A percentile compares a stretch with the other conserved stretches of the same genome.
phyloP scores from a whole-genome alignment of 1,140 invertebrate genomes.

The Tetramorium alpestre region DNA sequence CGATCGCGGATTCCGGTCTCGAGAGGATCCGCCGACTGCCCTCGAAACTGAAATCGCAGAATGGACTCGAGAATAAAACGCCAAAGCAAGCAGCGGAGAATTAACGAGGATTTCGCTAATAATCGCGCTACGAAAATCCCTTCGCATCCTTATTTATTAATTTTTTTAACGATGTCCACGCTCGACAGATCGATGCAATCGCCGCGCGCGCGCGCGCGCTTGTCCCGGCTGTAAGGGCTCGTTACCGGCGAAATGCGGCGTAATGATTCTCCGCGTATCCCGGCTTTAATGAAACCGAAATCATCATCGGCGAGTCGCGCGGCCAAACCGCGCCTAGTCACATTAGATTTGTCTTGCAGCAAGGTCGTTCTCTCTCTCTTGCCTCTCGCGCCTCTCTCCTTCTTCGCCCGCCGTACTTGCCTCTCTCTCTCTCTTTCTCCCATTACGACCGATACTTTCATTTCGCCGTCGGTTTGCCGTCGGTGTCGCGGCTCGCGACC shows the following conservation, averaged over 20 bases:
- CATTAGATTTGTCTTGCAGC: conserved; percentile 67
- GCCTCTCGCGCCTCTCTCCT: neutral
- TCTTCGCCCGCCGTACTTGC: neutral
- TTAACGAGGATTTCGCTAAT: neutral
- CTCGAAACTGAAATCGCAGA: neutral
- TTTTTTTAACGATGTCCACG: neutral
- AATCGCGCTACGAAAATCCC: conserved; percentile 9
- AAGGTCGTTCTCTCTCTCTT: conserved; percentile 77
- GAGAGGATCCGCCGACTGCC: neutral
- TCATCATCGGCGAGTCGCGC: conserved; percentile 72
- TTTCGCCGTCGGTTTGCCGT: conserved; percentile 55
- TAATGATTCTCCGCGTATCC: conserved; percentile 7
- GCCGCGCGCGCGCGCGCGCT: neutral
- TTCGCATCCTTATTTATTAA: neutral
- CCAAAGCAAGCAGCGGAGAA: neutral
- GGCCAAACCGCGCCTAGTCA: conserved; percentile 67
- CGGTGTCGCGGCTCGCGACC: conserved; percentile 59
- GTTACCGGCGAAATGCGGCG: conserved; percentile 5
- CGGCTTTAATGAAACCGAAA: conserved; percentile 79
- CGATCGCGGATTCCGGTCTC: neutral
- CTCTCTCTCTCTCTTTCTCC: conserved; percentile 61
- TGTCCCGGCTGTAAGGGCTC: neutral
- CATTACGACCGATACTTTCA: conserved; percentile 65
- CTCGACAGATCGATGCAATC: conserved; percentile 26
- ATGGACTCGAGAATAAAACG: neutral